Conservation (phyloP, 2,888 invertebrate species). For the Hirtodrosophila histrioides region DNA sequence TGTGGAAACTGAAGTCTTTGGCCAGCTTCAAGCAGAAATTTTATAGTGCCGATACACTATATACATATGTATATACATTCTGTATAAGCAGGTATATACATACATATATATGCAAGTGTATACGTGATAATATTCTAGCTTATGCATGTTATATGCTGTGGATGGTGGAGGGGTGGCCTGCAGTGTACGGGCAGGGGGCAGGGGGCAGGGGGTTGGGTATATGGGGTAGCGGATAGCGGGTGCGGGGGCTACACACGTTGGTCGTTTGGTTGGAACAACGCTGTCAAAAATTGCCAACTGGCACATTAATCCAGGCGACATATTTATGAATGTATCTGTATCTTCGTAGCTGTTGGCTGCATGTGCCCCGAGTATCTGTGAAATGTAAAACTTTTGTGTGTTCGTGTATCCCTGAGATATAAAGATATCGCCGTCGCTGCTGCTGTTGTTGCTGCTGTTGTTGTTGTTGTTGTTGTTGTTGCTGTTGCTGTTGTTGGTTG, state of each 20-base stretch:
- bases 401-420: conserved; percentile 77
- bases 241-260: conserved; percentile 19
- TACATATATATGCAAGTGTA: neutral
- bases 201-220: neutral
- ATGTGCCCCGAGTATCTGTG: conserved; percentile 41
- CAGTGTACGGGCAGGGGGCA: neutral
- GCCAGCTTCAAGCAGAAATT: too few species aligned
- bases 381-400: conserved; percentile 56
- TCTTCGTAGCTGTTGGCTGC: conserved; percentile 22
- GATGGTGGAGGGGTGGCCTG: neutral
- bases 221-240: neutral
- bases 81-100: neutral
- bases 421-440: conserved; percentile 69
- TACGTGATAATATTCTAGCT: conserved; percentile 2
- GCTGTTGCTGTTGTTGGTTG: conserved; percentile 14
- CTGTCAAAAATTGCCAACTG: conserved; percentile 81
- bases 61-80: neutral
- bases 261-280: conserved; percentile 60
- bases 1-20: neutral
- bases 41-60: neutral
- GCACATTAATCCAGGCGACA: conserved; percentile 81
- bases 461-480: conserved; percentile 28
- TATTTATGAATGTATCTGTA: conserved; percentile 76
- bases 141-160: neutral
- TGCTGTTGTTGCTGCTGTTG: conserved; percentile 22